Percentiles rank a stretch among this genome's conserved stretches.
Evolutionary conservation across 37 sponge, comb jelly and placozoan genomes (phyloP).

Genomic region (Mnemiopsis leidyi): DNA sequence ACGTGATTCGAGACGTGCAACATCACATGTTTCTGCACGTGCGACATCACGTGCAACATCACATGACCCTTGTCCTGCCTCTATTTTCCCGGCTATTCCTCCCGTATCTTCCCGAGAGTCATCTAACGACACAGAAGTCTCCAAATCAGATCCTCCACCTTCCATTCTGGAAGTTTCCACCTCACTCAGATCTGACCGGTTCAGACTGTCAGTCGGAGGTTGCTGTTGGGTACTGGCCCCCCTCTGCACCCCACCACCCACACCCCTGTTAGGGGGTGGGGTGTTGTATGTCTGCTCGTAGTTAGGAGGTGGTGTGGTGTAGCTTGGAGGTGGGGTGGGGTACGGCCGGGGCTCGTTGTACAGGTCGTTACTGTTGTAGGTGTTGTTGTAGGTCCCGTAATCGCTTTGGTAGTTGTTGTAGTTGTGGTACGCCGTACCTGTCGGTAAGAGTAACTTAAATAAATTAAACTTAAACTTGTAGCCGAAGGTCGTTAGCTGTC

Average conservation of each 20-base stretch:
- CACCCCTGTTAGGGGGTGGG: not conserved
- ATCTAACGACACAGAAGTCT: not conserved
- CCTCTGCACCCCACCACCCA: not conserved
- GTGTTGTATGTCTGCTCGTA: not conserved
- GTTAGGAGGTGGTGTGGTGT: conserved; percentile 29
- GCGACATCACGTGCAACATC: not conserved
- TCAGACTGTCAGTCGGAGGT: not conserved
- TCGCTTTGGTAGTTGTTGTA: not conserved
- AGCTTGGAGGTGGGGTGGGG: not conserved
- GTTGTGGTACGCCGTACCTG: not conserved
- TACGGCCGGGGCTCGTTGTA: not conserved
- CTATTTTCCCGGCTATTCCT: not conserved
- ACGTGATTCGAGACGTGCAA: not conserved
- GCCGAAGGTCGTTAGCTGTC: no score
- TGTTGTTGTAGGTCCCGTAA: not conserved
- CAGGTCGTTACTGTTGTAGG: conserved; percentile 7
- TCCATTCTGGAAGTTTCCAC: not conserved
- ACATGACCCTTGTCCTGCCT: not conserved
- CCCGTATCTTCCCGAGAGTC: not conserved
- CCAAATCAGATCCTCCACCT: not conserved
- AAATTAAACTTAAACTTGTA: no score
- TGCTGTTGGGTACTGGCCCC: not conserved
- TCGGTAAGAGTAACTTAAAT: not conserved
- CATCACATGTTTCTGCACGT: not conserved
- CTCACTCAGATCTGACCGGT: not conserved